Evolutionary conservation across 2,113 vertebrate species (phyloP), one percentile per base, ranked within the genome.

Genomic region (Chelonoidis abingdonii): DNA sequence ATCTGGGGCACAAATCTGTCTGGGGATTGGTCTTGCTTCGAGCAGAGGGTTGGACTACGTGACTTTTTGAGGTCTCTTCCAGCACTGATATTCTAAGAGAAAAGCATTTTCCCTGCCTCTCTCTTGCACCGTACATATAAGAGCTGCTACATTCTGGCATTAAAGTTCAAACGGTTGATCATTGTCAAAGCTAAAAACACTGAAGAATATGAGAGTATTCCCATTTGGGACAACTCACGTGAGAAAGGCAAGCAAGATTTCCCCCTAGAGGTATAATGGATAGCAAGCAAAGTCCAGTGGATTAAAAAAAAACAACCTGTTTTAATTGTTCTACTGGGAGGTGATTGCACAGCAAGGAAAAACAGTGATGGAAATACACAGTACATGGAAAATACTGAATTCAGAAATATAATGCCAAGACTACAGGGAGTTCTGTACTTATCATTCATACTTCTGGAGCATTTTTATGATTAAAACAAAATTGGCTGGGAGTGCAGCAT

Each of bases 251-350:
- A 93, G 38, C 7, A 1, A 95, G 69, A 54, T 95, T 95, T 95
- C 87, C 95, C 79, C 59, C 79, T 92, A 31, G n/a, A 85, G 92
- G 82, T 93, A 47, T 90, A 89, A 81, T 76, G 88, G 85, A 97
- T 93, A 95, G 94, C 82, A 93, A 72, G 57, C 80, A 22, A 89
- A 95, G 87, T 94, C 87, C 92, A 95, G 49, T 52, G 49, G 88
- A 96, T 21, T 38, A 5, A 72, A 81, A 83, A 91, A 90, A 38
- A 91, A 97, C 95, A 94, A 8, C 24, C 80, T 81, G 93, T 94
- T 95, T 97, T 98, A 98, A 98, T 98, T 98, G 94, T 98, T 97
- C 98, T 97, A 57, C 92, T 97, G 97, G 96, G 98, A 98, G 80
- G 84, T 98, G 95, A 98, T 98, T 98, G 97, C 88, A 84, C 97